These are phyloP conservation scores for Picus viridis DNA, from an alignment of 2,797 vertebrate genomes.

Conservation along the genomic window DNA sequence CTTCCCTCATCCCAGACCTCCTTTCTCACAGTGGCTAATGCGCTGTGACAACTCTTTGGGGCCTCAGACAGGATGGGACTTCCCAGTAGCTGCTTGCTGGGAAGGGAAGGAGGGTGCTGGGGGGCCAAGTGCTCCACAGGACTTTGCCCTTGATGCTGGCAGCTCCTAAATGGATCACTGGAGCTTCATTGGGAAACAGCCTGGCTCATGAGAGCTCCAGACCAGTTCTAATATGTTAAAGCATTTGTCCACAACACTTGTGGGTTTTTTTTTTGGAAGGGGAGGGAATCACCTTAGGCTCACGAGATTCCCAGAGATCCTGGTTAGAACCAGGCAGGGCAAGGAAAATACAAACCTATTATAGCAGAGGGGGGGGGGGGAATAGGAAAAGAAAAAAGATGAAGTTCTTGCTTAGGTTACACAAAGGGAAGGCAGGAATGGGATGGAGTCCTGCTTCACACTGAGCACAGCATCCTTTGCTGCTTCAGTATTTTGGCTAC, in stretches of 20 bases:
- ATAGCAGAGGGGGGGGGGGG: neutral
- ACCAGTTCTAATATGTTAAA: neutral
- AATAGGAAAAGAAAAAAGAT: neutral
- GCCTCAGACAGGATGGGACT: accelerated
- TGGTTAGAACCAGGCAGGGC: neutral
- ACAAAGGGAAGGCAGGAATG: neutral
- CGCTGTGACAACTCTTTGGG: accelerated
- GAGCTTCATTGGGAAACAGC: neutral
- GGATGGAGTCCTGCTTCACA: neutral
- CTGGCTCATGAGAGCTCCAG: neutral
- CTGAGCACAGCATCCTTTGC: neutral
- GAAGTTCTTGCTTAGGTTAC: neutral
- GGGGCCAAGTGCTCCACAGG: neutral
- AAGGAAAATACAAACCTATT: neutral
- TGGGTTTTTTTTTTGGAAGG: conserved; percentile 4
- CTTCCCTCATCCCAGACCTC: neutral
- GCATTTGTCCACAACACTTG: neutral
- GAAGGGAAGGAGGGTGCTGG: neutral
- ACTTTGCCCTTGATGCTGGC: neutral
- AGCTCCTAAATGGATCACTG: neutral
- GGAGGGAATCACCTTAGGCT: neutral
- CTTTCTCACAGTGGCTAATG: neutral
- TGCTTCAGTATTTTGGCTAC: conserved; percentile 38
- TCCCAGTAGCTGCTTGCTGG: neutral
- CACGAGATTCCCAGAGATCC: neutral